A percentile compares a stretch with the other conserved stretches of the same genome.
phyloP scores from a whole-genome alignment of 2,797 vertebrate species.

The Sebastes nivosus region DNA sequence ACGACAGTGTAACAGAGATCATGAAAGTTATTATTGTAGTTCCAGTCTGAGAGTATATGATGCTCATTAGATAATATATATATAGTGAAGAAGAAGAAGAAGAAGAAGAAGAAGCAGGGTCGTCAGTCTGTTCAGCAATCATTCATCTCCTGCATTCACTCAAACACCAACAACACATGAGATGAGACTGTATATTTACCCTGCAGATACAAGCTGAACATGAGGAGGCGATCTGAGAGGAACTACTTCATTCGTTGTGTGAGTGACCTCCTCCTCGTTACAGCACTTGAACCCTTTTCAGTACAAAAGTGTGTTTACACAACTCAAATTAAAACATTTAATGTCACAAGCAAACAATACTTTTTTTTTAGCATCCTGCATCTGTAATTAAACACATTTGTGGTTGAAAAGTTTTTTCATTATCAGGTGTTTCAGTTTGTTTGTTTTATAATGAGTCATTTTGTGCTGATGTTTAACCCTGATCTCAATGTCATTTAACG shows the following conservation, averaged over 20 bases:
- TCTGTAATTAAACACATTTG: neutral
- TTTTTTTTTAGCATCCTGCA: neutral
- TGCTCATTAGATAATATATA: neutral
- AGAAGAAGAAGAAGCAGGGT: conserved; percentile 24
- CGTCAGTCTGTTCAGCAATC: conserved; percentile 11
- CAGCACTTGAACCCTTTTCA: neutral
- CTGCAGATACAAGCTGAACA: neutral
- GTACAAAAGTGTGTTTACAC: neutral
- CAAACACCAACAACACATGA: neutral
- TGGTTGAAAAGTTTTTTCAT: neutral
- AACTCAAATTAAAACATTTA: neutral
- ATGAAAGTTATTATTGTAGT: neutral
- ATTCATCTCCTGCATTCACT: conserved; percentile 14
- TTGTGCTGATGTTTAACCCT: neutral
- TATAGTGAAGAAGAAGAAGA: neutral
- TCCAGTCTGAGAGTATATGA: conserved; percentile 38
- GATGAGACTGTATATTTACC: neutral
- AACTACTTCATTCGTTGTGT: neutral
- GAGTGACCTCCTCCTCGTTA: neutral
- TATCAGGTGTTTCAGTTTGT: neutral
- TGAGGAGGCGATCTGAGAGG: neutral
- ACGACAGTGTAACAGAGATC: conserved; percentile 6
- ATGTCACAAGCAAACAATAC: neutral
- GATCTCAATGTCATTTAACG: too few relatives aligned
- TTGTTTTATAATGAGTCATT: neutral